phyloP scores from a whole-genome alignment of 1,140 invertebrate genomes.

The Drosophila santomea region DNA sequence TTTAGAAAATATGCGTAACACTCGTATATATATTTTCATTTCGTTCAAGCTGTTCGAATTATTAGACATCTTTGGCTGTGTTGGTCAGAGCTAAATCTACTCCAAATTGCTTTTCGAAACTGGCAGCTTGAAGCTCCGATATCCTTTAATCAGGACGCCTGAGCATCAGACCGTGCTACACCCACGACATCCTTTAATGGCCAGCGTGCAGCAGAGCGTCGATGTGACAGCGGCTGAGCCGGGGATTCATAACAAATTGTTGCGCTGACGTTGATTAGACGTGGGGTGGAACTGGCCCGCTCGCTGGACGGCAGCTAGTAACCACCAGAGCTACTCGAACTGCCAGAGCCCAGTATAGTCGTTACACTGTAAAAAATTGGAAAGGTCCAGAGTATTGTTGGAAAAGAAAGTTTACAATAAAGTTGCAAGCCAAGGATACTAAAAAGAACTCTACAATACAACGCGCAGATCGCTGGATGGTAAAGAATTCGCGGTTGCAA shows the following conservation, averaged over 20 bases:
- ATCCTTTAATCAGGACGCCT: conserved; percentile 6
- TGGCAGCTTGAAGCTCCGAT: conserved; percentile 21
- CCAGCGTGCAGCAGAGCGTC: conserved; percentile 32
- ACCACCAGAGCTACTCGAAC: conserved; percentile 47
- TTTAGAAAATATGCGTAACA: too few relatives aligned
- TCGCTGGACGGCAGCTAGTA: conserved; percentile 5
- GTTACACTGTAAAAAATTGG: conserved; percentile 8
- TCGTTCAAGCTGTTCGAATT: too few relatives aligned
- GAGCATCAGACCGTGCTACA: conserved; percentile 23
- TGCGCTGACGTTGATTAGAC: conserved; percentile 75
- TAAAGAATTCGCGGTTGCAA: too few relatives aligned
- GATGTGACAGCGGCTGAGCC: conserved; percentile 46
- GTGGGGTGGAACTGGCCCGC: conserved; percentile 12
- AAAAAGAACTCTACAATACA: too few relatives aligned
- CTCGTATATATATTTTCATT: too few relatives aligned
- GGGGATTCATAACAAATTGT: conserved; percentile 75
- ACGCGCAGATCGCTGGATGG: too few relatives aligned
- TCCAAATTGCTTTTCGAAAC: conserved; percentile 22
- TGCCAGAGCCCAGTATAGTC: conserved; percentile 34
- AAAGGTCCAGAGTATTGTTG: too few relatives aligned
- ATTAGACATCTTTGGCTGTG: not conserved
- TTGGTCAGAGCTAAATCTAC: not conserved
- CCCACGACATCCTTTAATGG: conserved; percentile 75
- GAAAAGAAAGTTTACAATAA: too few relatives aligned
- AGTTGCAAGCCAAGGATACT: too few relatives aligned